Percentiles rank a stretch among this genome's conserved stretches.
These are phyloP conservation scores for Saccopteryx bilineata DNA, from an alignment of 2,113 vertebrate species.

Conservation along the genomic window DNA sequence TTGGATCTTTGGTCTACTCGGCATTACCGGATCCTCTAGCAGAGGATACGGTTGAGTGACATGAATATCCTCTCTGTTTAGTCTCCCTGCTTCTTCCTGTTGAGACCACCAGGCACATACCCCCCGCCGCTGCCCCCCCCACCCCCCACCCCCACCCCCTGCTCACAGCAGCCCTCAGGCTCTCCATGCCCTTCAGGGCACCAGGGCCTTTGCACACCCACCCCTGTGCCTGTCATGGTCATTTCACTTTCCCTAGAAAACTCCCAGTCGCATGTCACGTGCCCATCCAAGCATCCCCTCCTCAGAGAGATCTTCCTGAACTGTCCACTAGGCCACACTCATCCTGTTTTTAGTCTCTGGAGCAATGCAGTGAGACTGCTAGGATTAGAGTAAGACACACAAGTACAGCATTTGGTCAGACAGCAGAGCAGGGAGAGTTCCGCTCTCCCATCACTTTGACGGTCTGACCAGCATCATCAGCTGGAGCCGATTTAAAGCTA, in stretches of 20 bases:
- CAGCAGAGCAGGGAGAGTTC: neutral
- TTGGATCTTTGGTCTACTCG: neutral
- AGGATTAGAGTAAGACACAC: neutral
- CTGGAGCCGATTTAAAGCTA: neutral
- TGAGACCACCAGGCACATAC: neutral
- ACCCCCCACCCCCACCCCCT: too few relatives aligned
- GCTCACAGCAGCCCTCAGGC: neutral
- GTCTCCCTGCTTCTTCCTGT: neutral
- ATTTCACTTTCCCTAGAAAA: neutral
- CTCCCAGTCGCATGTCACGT: neutral
- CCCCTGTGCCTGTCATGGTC: neutral
- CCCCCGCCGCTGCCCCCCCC: too few relatives aligned
- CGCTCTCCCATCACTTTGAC: neutral
- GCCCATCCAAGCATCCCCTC: neutral
- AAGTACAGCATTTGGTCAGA: neutral
- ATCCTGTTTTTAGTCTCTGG: neutral
- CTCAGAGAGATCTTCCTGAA: neutral
- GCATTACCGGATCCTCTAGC: neutral
- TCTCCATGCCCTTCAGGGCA: neutral
- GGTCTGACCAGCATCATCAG: neutral
- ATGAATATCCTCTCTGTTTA: neutral
- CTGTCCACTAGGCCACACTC: neutral
- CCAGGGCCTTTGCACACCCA: neutral
- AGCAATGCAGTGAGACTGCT: neutral
- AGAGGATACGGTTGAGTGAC: neutral